Base-by-base conservation (phyloP, 2,113 vertebrate species). In the Forbesichthys agassizii region DNA sequence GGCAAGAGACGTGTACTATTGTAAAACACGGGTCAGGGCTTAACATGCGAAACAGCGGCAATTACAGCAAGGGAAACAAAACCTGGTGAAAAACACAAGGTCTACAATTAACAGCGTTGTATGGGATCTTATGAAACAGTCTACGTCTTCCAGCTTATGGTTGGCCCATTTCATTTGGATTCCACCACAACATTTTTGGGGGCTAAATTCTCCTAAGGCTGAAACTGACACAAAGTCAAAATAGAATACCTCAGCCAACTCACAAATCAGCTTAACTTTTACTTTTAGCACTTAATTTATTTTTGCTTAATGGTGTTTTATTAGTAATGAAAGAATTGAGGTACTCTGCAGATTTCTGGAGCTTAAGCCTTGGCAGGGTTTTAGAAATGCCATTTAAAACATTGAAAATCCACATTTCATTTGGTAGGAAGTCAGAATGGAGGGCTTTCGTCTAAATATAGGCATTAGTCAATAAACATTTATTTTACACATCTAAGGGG, bases 291-390 rank as follows among this genome's bases (percentile, higher is more conserved):
- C 85, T 89, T 87, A 79, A 88, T 88, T 88, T 81, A 74, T 78
- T 80, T 66, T 77, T 13, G 69, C 81, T 84, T 85, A 77, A 86
- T 88, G 85, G 84, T 87, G 79, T 87, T 88, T 86, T 88, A 90
- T 87, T 88, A 87, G 84, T 81, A 84, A 89, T 82, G 81, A 89
- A 88, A 91, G 84, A 89, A 88, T 86, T 70, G 68, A 88, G 71
- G 73, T 81, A 88, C 85, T 88, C 86, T 85, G 68, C 76, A 84
- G 78, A 86, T 82, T 88, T 86, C 74, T 84, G 78, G 66, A 80
- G 77, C 80, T 81, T 67, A 66, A 61, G 53, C 60, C 55, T 78
- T 86, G 85, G 87, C 86, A 72, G 59, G 64, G 68, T 70, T 81
- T 83, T 68, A 73, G 68, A 85, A 83, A 75, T 69, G 54, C 51